Percentiles rank a stretch among this genome's conserved stretches.
Evolutionary conservation across 2,113 vertebrate genomes (phyloP).

Genomic region (Capreolus pygargus): DNA sequence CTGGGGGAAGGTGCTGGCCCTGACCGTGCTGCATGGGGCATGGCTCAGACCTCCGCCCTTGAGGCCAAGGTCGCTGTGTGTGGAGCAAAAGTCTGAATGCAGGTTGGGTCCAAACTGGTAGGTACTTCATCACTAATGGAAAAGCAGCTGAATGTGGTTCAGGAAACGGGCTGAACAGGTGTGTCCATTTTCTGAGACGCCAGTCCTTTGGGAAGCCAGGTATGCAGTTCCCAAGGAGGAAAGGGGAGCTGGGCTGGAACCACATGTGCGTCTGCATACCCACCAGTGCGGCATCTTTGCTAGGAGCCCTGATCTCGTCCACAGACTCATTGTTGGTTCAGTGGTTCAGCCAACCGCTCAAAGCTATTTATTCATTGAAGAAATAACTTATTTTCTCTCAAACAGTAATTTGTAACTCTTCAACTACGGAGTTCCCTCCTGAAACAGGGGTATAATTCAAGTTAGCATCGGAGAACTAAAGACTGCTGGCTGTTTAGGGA

Average conservation of each 20-base stretch:
- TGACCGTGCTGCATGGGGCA: accelerated
- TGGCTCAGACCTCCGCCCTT: not conserved
- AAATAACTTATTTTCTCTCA: constrained; percentile 6
- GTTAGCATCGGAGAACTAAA: not conserved
- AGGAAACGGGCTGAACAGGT: not conserved
- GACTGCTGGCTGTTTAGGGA: not conserved
- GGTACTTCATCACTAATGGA: not conserved
- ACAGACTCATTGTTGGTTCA: not conserved
- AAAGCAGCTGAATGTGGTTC: not conserved
- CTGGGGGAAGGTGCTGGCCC: not conserved
- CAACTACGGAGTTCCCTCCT: not conserved
- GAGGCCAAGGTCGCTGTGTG: not conserved
- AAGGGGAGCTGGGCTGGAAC: not conserved
- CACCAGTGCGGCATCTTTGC: not conserved
- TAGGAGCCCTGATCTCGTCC: not conserved
- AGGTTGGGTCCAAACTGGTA: not conserved
- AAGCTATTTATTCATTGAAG: constrained; percentile 20
- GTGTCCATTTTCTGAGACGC: not conserved
- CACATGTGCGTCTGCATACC: not conserved
- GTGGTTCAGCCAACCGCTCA: not conserved
- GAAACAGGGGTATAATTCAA: not conserved
- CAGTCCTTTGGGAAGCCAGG: not conserved
- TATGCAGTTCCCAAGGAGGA: not conserved
- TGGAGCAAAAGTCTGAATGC: not conserved
- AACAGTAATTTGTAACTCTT: not conserved